phyloP scores from a whole-genome alignment of 2,113 vertebrate species.

The Psammodynastes pulverulentus region DNA sequence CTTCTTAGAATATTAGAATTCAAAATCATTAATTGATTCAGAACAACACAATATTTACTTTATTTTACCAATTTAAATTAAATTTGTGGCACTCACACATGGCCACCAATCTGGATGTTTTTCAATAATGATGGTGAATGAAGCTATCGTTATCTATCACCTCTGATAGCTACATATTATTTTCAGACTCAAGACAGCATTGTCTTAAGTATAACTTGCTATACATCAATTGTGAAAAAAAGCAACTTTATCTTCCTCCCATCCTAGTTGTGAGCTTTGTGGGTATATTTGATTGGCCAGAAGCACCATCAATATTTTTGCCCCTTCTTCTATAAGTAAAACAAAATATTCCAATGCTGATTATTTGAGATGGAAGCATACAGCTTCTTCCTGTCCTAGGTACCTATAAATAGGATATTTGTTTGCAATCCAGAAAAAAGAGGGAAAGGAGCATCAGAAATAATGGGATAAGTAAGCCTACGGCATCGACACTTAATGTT shows the following conservation, averaged over 20 bases:
- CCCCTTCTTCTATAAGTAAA: not conserved
- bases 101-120: not conserved
- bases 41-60: not conserved
- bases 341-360: not conserved
- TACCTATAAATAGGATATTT: not conserved
- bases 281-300: not conserved
- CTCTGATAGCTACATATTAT: not conserved
- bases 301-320: not conserved
- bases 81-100: not conserved
- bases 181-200: not conserved
- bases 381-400: not conserved
- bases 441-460: not conserved
- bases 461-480: not conserved
- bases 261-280: not conserved
- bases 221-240: not conserved
- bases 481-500: not conserved
- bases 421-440: not conserved
- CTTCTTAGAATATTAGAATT: too few species aligned
- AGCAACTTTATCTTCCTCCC: not conserved
- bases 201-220: not conserved
- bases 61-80: not conserved
- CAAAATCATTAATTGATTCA: too few species aligned
- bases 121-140: not conserved
- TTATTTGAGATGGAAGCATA: not conserved
- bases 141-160: not conserved